These are phyloP conservation scores for Otus scops DNA, from an alignment of 2,797 vertebrate genomes.

Conservation along the genomic window DNA sequence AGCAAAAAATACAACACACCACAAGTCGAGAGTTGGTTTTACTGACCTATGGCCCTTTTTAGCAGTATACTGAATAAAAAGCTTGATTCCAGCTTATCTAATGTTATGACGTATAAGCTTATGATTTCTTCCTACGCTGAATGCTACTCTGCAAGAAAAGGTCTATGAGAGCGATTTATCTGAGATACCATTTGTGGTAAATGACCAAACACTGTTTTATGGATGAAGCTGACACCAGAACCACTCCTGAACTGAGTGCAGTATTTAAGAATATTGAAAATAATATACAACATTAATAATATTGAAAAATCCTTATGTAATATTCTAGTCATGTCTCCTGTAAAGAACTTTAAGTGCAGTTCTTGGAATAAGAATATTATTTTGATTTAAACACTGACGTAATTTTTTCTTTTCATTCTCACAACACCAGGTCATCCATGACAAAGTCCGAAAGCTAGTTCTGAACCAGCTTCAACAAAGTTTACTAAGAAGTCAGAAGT, in stretches of 20 bases:
- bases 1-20: neutral
- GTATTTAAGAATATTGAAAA: neutral
- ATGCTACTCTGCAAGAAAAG: neutral
- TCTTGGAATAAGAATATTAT: neutral
- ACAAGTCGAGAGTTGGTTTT: neutral
- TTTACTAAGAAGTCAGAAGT: neutral
- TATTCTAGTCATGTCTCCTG: neutral
- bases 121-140: fast-evolving
- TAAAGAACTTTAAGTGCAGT: neutral
- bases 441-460: neutral
- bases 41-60: neutral
- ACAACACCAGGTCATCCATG: neutral
- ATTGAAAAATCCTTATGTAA: neutral
- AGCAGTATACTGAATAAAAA: neutral
- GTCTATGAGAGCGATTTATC: neutral
- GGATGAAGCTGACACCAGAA: neutral
- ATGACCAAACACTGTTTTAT: neutral
- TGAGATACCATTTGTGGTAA: neutral
- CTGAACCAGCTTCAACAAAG: neutral
- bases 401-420: neutral
- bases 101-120: neutral
- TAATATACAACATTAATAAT: neutral
- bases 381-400: neutral
- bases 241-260: neutral
- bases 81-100: neutral